A percentile compares a stretch with the other conserved stretches of the same genome.
Conservation (phyloP, 2,797 vertebrate genomes). For the Poeciliopsis gracilis region DNA sequence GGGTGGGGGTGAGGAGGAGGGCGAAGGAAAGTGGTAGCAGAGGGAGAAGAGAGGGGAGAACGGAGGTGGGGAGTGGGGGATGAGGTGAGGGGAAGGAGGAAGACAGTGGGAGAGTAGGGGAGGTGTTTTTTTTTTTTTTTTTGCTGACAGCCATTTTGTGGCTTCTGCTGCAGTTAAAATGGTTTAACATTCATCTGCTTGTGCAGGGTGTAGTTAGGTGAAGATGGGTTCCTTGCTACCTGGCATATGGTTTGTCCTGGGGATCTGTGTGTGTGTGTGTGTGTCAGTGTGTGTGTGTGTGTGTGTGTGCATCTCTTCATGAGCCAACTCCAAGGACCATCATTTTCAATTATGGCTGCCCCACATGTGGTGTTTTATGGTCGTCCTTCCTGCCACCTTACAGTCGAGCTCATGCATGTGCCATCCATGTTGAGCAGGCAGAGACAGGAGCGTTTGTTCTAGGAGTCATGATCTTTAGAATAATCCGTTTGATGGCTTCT, state of each 20-base stretch:
- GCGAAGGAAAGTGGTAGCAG: constrained; percentile 65
- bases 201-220: constrained; percentile 63
- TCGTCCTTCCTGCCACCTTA: constrained; percentile 47
- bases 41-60: constrained; percentile 61
- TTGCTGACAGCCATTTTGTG: constrained; percentile 85
- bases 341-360: constrained; percentile 60
- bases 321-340: constrained; percentile 49
- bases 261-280: constrained; percentile 20
- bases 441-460: constrained; percentile 9
- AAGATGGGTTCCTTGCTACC: constrained; percentile 71
- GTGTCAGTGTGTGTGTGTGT: constrained; percentile 6
- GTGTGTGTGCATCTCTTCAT: constrained; percentile 16
- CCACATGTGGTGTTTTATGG: constrained; percentile 55
- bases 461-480: not conserved
- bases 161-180: constrained; percentile 80
- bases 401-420: constrained; percentile 34
- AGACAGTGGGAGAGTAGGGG: constrained; percentile 75
- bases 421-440: constrained; percentile 2
- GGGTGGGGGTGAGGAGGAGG: constrained; percentile 48
- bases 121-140: constrained; percentile 68
- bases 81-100: constrained; percentile 65
- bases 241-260: constrained; percentile 64
- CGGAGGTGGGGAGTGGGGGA: constrained; percentile 57
- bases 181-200: constrained; percentile 79
- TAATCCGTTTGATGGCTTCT: constrained; percentile 34